A percentile compares a stretch with the other conserved stretches of the same genome.
phyloP scores from a whole-genome alignment of 2,797 vertebrate species.

The Cephalopachus bancanus region DNA sequence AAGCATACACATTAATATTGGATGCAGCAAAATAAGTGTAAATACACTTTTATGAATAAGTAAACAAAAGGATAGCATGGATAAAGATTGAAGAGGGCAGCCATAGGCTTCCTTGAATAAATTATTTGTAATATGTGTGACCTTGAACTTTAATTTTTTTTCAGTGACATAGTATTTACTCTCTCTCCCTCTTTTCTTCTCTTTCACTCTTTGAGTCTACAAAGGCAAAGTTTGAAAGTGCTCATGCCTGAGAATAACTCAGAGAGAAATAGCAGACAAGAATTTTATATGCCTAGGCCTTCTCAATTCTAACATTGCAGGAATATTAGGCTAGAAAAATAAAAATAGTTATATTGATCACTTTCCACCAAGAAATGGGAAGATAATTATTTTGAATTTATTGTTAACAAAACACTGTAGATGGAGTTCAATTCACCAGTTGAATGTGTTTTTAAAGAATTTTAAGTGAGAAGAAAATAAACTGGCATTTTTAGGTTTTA shows the following conservation, averaged over 20 bases:
- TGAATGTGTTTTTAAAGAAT: background rate
- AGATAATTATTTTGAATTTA: constrained; percentile 54
- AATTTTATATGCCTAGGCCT: background rate
- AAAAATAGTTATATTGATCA: constrained; percentile 9
- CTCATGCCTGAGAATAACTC: background rate
- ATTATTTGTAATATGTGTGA: background rate
- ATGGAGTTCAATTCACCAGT: constrained; percentile 20
- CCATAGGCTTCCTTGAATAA: constrained; percentile 4
- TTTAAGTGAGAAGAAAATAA: constrained; percentile 49
- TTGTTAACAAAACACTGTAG: background rate
- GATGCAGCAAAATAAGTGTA: background rate
- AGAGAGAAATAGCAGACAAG: background rate
- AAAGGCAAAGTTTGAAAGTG: constrained; percentile 2
- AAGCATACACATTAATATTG: background rate
- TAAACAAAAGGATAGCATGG: background rate
- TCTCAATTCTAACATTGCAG: constrained; percentile 17
- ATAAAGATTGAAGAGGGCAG: background rate
- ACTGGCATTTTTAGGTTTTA: constrained; percentile 16
- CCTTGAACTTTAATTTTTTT: background rate
- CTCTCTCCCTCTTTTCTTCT: background rate
- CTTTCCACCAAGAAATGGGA: background rate
- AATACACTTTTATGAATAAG: background rate
- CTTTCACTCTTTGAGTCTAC: background rate
- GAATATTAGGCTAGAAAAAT: constrained; percentile 39
- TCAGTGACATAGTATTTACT: background rate